Evolutionary conservation across 1,140 invertebrate genomes (phyloP).

Genomic region (Diorhabda elongata): DNA sequence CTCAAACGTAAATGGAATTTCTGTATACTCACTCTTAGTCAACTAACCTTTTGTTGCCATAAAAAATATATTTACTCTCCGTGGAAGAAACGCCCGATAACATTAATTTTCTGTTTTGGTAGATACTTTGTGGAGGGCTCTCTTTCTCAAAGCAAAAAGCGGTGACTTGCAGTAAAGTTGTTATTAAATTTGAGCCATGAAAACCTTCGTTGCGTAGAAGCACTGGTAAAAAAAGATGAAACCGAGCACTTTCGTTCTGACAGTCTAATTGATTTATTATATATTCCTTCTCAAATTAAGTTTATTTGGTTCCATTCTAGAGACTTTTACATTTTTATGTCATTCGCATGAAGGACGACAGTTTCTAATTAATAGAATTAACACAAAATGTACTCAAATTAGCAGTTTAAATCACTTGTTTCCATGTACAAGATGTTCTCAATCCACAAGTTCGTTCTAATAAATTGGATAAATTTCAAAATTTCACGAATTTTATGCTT

Average conservation of each 20-base stretch:
- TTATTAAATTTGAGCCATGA: slow-evolving; percentile 8
- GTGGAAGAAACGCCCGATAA: not conserved
- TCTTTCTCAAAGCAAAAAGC: slow-evolving; percentile 4
- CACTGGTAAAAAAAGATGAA: not conserved
- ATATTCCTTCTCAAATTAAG: too few relatives aligned
- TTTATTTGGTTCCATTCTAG: too few relatives aligned
- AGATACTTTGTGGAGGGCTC: not conserved
- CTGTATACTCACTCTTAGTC: not conserved
- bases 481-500: too few relatives aligned
- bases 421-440: too few relatives aligned
- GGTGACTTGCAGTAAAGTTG: slow-evolving; percentile 10
- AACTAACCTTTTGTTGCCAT: not conserved
- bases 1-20: too few relatives aligned
- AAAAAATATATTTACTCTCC: not conserved
- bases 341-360: too few relatives aligned
- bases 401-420: too few relatives aligned
- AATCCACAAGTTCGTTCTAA: too few relatives aligned
- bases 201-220: not conserved
- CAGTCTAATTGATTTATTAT: slow-evolving; percentile 8
- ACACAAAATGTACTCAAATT: too few relatives aligned
- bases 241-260: not conserved
- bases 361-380: too few relatives aligned
- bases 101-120: slow-evolving; percentile 5
- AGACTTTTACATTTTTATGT: too few relatives aligned
- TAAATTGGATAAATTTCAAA: too few relatives aligned